Percentiles rank a stretch among this genome's conserved stretches.
Evolutionary conservation across 2,888 invertebrate species (phyloP).

Genomic region (Oxystoma pomonae): DNA sequence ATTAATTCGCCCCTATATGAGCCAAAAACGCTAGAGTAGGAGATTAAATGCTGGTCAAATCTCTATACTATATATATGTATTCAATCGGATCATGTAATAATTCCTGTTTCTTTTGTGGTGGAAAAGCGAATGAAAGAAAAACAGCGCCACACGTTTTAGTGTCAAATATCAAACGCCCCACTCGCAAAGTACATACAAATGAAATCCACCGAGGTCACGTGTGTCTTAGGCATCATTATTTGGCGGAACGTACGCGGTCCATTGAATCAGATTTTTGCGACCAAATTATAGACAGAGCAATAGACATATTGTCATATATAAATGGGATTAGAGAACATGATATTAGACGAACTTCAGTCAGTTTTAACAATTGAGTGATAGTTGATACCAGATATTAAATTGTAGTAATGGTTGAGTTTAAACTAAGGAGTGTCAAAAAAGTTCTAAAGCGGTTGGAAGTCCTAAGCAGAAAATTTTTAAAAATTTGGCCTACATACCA

Average conservation of each 20-base stretch:
- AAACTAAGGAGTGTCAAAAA: too few species aligned
- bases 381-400: background rate
- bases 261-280: conserved; percentile 30
- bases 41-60: background rate
- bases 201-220: conserved; percentile 38
- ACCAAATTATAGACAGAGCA: conserved; percentile 27
- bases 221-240: conserved; percentile 35
- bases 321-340: conserved; percentile 32
- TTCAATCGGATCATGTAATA: conserved; percentile 32
- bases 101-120: conserved; percentile 38
- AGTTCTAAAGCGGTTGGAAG: too few species aligned
- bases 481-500: too few species aligned
- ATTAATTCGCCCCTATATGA: background rate
- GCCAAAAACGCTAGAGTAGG: background rate
- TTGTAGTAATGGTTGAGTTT: background rate
- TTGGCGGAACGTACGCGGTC: conserved; percentile 22
- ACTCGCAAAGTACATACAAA: conserved; percentile 34
- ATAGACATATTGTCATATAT: conserved; percentile 11
- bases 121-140: conserved; percentile 44
- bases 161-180: conserved; percentile 43
- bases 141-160: conserved; percentile 43
- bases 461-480: too few species aligned
- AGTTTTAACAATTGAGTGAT: background rate
- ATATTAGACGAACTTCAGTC: conserved; percentile 21
- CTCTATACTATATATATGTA: background rate